Evolutionary conservation across 2,113 vertebrate genomes (phyloP).

Genomic region (Neotoma lepida): DNA sequence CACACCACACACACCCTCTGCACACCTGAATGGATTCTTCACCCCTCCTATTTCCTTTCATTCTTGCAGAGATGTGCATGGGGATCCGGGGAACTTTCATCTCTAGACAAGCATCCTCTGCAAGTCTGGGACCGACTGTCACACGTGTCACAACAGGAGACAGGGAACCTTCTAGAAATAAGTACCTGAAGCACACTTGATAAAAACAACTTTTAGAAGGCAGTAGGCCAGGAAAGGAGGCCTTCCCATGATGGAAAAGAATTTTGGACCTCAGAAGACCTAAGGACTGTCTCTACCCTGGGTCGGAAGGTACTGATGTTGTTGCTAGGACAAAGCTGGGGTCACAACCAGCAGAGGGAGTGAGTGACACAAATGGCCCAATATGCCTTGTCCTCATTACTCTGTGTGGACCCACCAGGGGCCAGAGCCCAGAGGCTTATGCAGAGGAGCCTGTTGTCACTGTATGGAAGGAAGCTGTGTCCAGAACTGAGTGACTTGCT

Average conservation of each 20-base stretch:
- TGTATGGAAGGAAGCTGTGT: not conserved
- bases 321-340: not conserved
- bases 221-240: not conserved
- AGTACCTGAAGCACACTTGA: not conserved
- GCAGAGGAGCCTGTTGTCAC: not conserved
- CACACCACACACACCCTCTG: too few relatives aligned
- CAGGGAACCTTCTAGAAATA: not conserved
- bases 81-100: not conserved
- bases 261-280: not conserved
- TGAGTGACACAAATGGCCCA: not conserved
- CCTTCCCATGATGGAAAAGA: not conserved
- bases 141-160: not conserved
- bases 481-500: not conserved
- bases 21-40: not conserved
- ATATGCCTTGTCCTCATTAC: not conserved
- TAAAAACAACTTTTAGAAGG: not conserved
- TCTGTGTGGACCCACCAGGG: fast-evolving
- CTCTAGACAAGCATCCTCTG: not conserved
- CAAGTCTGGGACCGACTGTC: not conserved
- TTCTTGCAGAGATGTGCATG: not conserved
- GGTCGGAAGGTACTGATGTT: not conserved
- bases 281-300: not conserved
- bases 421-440: too few relatives aligned
- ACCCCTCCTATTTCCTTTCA: not conserved
- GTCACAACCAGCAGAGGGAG: not conserved